Conservation (phyloP, 2,113 vertebrate genomes). For the Bagarius yarrelli region DNA sequence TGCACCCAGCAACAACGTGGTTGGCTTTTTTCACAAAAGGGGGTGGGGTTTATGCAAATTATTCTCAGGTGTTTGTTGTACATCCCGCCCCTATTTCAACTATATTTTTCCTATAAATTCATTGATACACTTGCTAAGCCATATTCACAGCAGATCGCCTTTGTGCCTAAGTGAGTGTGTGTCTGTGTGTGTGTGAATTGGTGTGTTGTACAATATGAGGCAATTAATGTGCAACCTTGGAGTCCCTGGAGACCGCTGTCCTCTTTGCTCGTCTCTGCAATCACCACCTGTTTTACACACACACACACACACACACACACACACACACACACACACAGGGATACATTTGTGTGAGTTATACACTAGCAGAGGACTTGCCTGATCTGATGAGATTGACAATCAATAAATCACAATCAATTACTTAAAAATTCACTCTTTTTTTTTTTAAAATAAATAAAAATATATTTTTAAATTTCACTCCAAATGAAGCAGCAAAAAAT, state of each 20-base stretch:
- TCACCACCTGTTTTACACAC: neutral
- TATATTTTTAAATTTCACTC: no score
- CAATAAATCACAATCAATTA: no score
- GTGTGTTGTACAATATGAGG: neutral
- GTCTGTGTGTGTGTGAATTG: neutral
- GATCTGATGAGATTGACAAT: no score
- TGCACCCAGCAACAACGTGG: neutral
- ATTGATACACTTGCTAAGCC: neutral
- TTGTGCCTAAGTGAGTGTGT: constrained; percentile 21
- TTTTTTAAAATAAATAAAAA: no score
- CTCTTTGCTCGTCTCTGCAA: neutral
- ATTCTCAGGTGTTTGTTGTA: no score
- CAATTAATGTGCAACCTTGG: constrained; percentile 23
- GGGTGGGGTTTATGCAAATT: neutral
- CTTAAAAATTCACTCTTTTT: no score
- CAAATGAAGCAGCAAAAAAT: no score
- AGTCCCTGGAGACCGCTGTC: neutral
- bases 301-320: constrained; percentile 7
- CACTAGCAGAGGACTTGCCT: no score
- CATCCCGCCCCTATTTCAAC: neutral
- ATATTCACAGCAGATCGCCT: constrained; percentile 10
- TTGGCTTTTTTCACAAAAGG: neutral
- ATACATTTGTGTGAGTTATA: no score
- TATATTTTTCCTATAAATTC: no score
- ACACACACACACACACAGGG: constrained; percentile 11